Conservation (phyloP, 2,113 vertebrate genomes). For the Forbesichthys papilliferus region DNA sequence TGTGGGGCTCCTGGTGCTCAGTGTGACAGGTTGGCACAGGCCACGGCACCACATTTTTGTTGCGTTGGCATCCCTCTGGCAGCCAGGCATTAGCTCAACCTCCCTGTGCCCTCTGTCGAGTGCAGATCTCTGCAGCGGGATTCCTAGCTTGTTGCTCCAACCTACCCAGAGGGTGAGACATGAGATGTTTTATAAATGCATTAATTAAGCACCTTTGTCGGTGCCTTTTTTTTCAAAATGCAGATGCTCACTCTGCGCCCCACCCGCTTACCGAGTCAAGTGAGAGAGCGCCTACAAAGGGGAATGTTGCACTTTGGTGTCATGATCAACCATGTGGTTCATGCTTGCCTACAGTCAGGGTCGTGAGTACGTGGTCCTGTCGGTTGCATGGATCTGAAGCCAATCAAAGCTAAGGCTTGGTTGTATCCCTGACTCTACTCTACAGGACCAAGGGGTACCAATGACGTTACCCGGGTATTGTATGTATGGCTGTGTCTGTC, state of each 20-base stretch:
- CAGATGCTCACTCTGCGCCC: background rate
- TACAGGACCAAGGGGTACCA: conserved; percentile 38
- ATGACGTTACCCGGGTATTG: conserved; percentile 48
- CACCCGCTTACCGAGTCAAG: background rate
- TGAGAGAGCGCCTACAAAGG: background rate
- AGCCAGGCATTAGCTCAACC: conserved; percentile 9
- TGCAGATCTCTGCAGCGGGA: conserved; percentile 11
- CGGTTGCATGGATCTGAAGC: background rate
- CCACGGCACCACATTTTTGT: conserved; percentile 20
- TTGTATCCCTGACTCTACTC: conserved; percentile 34
- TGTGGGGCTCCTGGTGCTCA: conserved; percentile 19
- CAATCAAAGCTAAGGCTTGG: conserved; percentile 5
- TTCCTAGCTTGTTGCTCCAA: too few relatives aligned
- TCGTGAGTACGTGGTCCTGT: conserved; percentile 3
- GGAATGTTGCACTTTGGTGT: conserved; percentile 1
- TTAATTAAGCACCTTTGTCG: background rate
- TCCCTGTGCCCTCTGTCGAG: background rate
- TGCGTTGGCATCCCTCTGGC: conserved; percentile 28
- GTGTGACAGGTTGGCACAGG: conserved; percentile 27
- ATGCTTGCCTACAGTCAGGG: background rate
- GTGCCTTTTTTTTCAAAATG: background rate
- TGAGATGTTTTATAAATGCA: background rate
- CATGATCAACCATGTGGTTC: conserved; percentile 2
- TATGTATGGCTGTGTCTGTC: conserved; percentile 37
- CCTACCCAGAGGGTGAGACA: background rate